phyloP scores from a whole-genome alignment of 2,113 vertebrate species.

The Gavialis gangeticus region DNA sequence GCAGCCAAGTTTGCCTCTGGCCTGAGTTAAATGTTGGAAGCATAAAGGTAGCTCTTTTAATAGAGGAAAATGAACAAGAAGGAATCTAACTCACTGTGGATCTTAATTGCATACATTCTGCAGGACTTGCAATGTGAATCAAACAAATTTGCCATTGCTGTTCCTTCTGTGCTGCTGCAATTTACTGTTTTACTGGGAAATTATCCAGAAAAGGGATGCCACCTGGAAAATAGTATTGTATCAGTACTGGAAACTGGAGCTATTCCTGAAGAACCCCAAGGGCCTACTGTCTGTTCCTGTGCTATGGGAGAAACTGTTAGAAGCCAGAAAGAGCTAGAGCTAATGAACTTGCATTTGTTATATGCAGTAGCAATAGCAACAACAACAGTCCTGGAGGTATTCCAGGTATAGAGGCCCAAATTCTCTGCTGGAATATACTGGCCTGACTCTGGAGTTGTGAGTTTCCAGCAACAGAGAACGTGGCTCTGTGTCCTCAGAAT shows the following conservation, averaged over 20 bases:
- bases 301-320: not conserved
- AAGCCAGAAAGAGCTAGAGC: not conserved
- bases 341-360: not conserved
- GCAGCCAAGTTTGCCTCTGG: not conserved
- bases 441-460: not conserved
- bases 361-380: constrained; percentile 10
- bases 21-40: not conserved
- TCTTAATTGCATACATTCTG: constrained; percentile 60
- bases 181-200: constrained; percentile 72
- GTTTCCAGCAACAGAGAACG: not conserved
- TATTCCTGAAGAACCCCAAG: constrained; percentile 52
- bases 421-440: not conserved
- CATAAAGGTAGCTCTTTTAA: not conserved
- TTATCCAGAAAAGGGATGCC: constrained; percentile 57
- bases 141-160: constrained; percentile 1
- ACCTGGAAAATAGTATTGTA: constrained; percentile 57
- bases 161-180: constrained; percentile 63
- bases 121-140: constrained; percentile 51
- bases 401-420: constrained; percentile 2
- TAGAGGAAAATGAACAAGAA: not conserved
- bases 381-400: not conserved
- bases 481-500: not conserved
- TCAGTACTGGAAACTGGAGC: constrained; percentile 49
- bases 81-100: constrained; percentile 19
- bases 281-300: constrained; percentile 24